Evolutionary conservation across 2,888 invertebrate genomes (phyloP).

Genomic region (Ichneumon xanthorius): DNA sequence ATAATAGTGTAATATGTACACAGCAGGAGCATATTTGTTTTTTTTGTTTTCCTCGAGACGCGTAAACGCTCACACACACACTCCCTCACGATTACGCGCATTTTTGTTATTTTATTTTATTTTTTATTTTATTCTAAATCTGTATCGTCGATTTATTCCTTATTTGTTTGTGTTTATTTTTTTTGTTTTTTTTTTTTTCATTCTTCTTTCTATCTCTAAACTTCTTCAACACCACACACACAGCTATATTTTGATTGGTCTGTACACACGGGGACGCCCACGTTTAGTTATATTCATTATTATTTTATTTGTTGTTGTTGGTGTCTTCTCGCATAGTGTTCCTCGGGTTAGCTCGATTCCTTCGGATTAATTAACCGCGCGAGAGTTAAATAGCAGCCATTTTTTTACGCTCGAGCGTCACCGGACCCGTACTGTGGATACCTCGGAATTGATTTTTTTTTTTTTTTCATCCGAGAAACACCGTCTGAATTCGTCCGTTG

Average conservation of each 20-base stretch:
- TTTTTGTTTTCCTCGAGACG: constrained; percentile 76
- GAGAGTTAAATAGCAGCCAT: constrained; percentile 38
- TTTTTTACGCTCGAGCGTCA: constrained; percentile 37
- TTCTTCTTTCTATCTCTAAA: constrained; percentile 15
- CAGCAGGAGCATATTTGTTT: constrained; percentile 69
- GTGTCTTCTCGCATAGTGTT: constrained; percentile 16
- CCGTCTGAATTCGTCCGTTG: constrained; percentile 10
- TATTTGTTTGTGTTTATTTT: constrained; percentile 69
- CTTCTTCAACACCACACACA: constrained; percentile 52
- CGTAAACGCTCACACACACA: constrained; percentile 53
- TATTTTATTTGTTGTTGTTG: not conserved
- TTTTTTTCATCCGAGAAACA: constrained; percentile 14
- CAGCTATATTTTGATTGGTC: constrained; percentile 80
- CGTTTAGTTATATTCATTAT: constrained; percentile 52
- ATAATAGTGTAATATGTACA: constrained; percentile 83
- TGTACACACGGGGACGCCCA: constrained; percentile 79
- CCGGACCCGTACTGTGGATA: constrained; percentile 34
- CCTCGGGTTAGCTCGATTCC: constrained; percentile 30
- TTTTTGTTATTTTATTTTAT: constrained; percentile 7
- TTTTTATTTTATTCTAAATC: constrained; percentile 43
- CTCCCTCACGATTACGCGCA: constrained; percentile 54
- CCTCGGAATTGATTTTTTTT: constrained; percentile 35
- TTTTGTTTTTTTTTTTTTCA: not conserved
- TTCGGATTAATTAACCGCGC: constrained; percentile 7
- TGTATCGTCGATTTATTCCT: constrained; percentile 33